Evolutionary conservation across 1,140 invertebrate genomes (phyloP).

Genomic region (Brachionus sp.): DNA sequence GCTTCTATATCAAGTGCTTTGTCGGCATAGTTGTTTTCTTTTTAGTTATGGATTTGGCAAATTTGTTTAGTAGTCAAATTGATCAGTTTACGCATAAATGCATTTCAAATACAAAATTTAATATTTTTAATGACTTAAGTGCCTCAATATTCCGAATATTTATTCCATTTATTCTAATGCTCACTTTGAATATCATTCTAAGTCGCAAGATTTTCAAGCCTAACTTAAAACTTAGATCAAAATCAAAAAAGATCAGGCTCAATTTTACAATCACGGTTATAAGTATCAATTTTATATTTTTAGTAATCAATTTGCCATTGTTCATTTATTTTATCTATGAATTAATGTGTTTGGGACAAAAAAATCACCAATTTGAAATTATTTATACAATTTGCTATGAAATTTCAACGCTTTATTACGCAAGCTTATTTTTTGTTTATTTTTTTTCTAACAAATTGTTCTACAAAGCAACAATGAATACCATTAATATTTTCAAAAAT

Average conservation of each 20-base stretch:
- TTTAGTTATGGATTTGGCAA: not conserved
- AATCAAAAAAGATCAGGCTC: not conserved
- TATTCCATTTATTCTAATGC: constrained; percentile 15
- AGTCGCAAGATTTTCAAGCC: not conserved
- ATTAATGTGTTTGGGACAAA: not conserved
- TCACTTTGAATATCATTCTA: not conserved
- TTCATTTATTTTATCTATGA: not conserved
- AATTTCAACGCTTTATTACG: not conserved
- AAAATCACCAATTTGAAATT: not conserved
- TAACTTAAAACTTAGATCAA: not conserved
- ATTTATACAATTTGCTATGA: not conserved
- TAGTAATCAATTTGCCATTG: constrained; percentile 23
- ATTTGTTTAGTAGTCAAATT: not conserved
- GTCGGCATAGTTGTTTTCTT: not conserved
- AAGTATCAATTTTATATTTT: not conserved
- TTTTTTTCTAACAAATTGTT: not conserved
- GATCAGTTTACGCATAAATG: not conserved
- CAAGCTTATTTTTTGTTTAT: constrained; percentile 7
- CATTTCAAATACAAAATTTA: not conserved
- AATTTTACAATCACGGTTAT: constrained; percentile 12
- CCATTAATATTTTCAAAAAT: not conserved
- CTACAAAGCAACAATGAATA: not conserved
- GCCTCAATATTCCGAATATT: constrained; percentile 7
- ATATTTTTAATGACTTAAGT: not conserved
- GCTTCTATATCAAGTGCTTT: not conserved